Evolutionary conservation across 2,888 invertebrate genomes (phyloP).

Genomic region (Luffia ferchaultella): DNA sequence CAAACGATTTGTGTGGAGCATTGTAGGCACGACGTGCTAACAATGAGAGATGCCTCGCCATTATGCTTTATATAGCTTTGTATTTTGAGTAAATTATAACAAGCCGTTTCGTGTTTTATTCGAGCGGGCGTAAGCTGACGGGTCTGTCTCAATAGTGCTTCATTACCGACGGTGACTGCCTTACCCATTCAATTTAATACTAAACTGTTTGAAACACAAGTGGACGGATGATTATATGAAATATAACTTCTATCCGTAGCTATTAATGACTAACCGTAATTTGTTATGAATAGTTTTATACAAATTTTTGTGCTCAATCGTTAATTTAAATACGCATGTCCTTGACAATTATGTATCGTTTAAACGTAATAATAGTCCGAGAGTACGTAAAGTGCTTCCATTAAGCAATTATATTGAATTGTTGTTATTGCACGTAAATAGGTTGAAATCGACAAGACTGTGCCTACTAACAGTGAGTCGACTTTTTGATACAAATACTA

Average conservation of each 20-base stretch:
- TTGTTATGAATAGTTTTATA: too few species aligned
- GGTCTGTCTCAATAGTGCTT: constrained; percentile 39
- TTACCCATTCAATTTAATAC: constrained; percentile 34
- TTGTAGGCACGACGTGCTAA: constrained; percentile 57
- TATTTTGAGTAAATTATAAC: constrained; percentile 67
- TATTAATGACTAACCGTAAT: too few species aligned
- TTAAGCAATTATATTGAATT: constrained; percentile 51
- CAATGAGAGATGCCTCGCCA: constrained; percentile 53
- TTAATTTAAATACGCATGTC: too few species aligned
- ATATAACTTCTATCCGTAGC: too few species aligned
- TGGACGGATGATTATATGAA: too few species aligned
- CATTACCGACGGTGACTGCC: constrained; percentile 58
- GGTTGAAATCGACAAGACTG: background rate
- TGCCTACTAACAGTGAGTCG: too few species aligned
- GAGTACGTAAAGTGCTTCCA: constrained; percentile 17
- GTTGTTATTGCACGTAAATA: constrained; percentile 21
- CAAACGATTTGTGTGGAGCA: constrained; percentile 54
- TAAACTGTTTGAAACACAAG: background rate
- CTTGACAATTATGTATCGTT: too few species aligned
- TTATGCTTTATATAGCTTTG: constrained; percentile 62
- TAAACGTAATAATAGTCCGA: background rate
- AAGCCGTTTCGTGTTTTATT: constrained; percentile 50
- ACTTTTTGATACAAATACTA: too few species aligned
- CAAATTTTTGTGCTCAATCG: too few species aligned
- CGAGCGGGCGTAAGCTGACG: constrained; percentile 35